Conservation (phyloP, 92 coral and sea anemone species). For the Paramuricea clavata region DNA sequence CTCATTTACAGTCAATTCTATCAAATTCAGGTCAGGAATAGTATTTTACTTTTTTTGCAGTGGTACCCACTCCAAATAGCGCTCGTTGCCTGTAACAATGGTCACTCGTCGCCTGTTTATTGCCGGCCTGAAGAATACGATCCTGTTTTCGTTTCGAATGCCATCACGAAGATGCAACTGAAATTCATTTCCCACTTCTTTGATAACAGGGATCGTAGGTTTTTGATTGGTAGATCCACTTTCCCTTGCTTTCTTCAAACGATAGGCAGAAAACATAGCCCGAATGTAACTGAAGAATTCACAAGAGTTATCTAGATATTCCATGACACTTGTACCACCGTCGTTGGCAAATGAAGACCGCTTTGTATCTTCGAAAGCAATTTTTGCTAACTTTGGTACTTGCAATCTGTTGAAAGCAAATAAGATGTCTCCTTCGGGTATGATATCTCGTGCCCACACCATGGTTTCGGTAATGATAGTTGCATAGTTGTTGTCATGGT, state of each 20-base stretch:
- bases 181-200: constrained; percentile 25
- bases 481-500: constrained; percentile 50
- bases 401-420: neutral
- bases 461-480: constrained; percentile 69
- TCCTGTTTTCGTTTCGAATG: constrained; percentile 51
- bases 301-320: constrained; percentile 4
- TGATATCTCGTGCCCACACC: constrained; percentile 48
- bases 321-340: constrained; percentile 11
- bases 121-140: constrained; percentile 69
- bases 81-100: constrained; percentile 38
- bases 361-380: constrained; percentile 64
- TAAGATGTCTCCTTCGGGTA: neutral
- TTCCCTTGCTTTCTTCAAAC: neutral
- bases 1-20: too few relatives aligned
- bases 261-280: constrained; percentile 4
- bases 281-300: constrained; percentile 30
- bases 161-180: constrained; percentile 25
- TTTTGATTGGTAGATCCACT: neutral
- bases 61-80: constrained; percentile 68
- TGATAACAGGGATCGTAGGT: neutral
- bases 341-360: constrained; percentile 48
- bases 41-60: neutral
- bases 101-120: constrained; percentile 73
- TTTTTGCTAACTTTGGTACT: constrained; percentile 4
- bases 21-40: too few relatives aligned